Percentiles rank a stretch among this genome's conserved stretches.
phyloP scores from a whole-genome alignment of 2,888 invertebrate genomes.

The Lasioglossum malachurum region DNA sequence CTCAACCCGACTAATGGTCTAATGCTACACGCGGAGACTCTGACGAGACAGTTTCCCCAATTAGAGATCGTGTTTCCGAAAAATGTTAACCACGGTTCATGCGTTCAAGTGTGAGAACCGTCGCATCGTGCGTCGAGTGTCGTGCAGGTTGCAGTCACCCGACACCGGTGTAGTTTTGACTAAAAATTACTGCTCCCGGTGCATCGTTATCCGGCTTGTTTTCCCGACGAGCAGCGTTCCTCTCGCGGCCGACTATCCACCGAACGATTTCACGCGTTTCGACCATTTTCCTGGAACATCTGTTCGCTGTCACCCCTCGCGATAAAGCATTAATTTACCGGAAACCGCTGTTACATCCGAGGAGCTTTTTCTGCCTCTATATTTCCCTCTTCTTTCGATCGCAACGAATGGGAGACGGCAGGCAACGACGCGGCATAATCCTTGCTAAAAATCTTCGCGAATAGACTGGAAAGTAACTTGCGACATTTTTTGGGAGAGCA shows the following conservation, averaged over 20 bases:
- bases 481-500: no score
- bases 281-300: slow-evolving; percentile 40
- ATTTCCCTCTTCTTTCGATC: no score
- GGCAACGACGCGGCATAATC: not conserved
- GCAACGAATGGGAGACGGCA: slow-evolving; percentile 7
- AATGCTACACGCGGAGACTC: not conserved
- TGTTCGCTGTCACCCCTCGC: slow-evolving; percentile 44
- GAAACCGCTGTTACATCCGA: slow-evolving; percentile 29
- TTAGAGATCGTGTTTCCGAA: not conserved
- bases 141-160: slow-evolving; percentile 53
- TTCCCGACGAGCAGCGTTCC: not conserved
- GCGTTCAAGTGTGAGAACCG: slow-evolving; percentile 26
- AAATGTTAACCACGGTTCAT: not conserved
- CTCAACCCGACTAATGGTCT: not conserved
- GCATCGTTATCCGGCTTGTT: not conserved
- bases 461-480: not conserved
- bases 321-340: slow-evolving; percentile 51
- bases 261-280: slow-evolving; percentile 42
- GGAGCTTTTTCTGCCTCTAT: not conserved
- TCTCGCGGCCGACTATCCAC: slow-evolving; percentile 4
- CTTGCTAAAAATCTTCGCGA: not conserved
- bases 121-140: not conserved
- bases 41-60: not conserved
- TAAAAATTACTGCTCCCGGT: slow-evolving; percentile 26
- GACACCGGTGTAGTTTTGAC: slow-evolving; percentile 34